A percentile compares a stretch with the other conserved stretches of the same genome.
phyloP scores from a whole-genome alignment of 2,797 vertebrate species.

The Erpetoichthys calabaricus region DNA sequence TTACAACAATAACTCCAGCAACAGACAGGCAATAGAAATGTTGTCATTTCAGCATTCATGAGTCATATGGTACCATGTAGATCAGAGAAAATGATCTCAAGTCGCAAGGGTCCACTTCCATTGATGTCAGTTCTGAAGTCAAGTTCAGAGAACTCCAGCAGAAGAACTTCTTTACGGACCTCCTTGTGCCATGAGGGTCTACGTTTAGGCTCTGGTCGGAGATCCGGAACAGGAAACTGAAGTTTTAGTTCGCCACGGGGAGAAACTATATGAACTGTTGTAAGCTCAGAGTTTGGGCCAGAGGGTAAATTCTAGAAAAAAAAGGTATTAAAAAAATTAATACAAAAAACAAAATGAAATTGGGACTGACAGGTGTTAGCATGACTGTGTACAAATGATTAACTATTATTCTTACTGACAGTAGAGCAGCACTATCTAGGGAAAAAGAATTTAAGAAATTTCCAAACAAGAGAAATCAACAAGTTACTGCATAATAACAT shows the following conservation, averaged over 20 bases:
- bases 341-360: no score
- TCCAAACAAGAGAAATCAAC: no score
- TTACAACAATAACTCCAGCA: no score
- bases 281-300: conserved; percentile 20
- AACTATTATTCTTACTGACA: no score
- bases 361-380: no score
- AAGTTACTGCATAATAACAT: no score
- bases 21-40: no score
- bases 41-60: no score
- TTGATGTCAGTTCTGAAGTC: conserved; percentile 54
- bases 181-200: conserved; percentile 48
- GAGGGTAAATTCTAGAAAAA: conserved; percentile 11
- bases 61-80: conserved; percentile 51
- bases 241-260: conserved; percentile 59
- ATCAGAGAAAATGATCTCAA: conserved; percentile 67
- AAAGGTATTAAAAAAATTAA: no score
- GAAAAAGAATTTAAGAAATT: no score
- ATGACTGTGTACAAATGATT: no score
- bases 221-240: conserved; percentile 73
- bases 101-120: conserved; percentile 33
- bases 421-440: no score
- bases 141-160: conserved; percentile 60
- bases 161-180: conserved; percentile 60
- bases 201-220: conserved; percentile 49
- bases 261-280: conserved; percentile 38